Evolutionary conservation across 2,797 vertebrate species (phyloP), one percentile per base, ranked within the genome.

Genomic region (Champsocephalus gunnari): DNA sequence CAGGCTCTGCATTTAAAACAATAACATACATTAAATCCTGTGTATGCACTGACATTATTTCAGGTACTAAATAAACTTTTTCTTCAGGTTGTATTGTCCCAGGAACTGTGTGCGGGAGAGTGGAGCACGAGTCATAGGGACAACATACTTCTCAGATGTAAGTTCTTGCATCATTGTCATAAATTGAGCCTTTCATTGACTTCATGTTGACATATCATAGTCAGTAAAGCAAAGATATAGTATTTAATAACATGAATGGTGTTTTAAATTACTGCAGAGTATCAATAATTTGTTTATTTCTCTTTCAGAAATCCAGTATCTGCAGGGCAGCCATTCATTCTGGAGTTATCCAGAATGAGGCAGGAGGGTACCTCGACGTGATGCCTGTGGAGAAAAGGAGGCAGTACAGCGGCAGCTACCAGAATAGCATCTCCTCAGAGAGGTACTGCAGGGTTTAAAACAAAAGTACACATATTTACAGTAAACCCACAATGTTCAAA

Each of bases 291-390:
- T 41, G 63, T 9, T 14, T 43, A 12, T 9, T 19, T 32, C 5
- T 11, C 16, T 6, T 74, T 8, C 81, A 99, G 98, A 90, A 96
- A 68, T 99, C 98, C 43, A 99, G 98, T 72, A 98, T 99, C 86
- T 99, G 98, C 88, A 93, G 96, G 84, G 95, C 97, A 17, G 98
- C 97, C 0, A 85, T 99, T 12, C 98, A 99, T 0, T 97, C 98
- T 5, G 98, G 98, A 2, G 98, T 99, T 66, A 95, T 99, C 84
- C 95, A 86, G 83, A 97, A 93, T 65, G 91, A 93, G 21, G 92
- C 96, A 0, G 98, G 98, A 0, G 98, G 98, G 9, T 99, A 99
- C 13, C 93, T 99, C 1, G 98, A 99, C 16, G 92, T 99, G 34
- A 99, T 99, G 98, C 98, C 97, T 8, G 93, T 98, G 49, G 97